Evolutionary conservation across 2,888 invertebrate genomes (phyloP).

Genomic region (Sipha maydis): DNA sequence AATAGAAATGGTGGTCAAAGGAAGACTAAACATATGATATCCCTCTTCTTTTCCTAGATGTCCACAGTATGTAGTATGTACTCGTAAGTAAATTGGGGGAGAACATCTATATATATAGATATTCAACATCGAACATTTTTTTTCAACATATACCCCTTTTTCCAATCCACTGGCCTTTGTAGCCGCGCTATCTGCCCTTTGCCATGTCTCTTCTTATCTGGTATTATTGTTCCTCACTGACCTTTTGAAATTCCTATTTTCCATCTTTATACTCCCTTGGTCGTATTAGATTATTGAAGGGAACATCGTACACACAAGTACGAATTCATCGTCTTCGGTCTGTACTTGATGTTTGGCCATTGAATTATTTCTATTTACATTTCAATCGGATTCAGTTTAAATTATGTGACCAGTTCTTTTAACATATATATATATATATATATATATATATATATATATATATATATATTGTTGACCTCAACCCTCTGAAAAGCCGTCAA

Average conservation of each 20-base stretch:
- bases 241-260: conserved; percentile 61
- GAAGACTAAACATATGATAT: conserved; percentile 43
- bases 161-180: conserved; percentile 62
- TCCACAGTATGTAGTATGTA: conserved; percentile 48
- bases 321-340: conserved; percentile 53
- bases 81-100: conserved; percentile 60
- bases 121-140: conserved; percentile 58
- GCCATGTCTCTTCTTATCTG: conserved; percentile 60
- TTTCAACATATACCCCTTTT: conserved; percentile 61
- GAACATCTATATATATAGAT: conserved; percentile 30
- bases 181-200: conserved; percentile 61
- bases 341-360: conserved; percentile 37
- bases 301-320: conserved; percentile 37
- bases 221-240: conserved; percentile 61
- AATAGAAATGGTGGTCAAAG: conserved; percentile 38
- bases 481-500: conserved; percentile 38
- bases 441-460: not conserved
- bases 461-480: conserved; percentile 27
- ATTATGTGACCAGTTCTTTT: conserved; percentile 49
- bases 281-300: conserved; percentile 56
- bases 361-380: conserved; percentile 62
- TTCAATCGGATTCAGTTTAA: conserved; percentile 56
- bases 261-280: conserved; percentile 42
- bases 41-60: conserved; percentile 27
- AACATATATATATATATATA: not conserved